Base-by-base conservation (phyloP, 2,797 vertebrate species). In the Pangasius mekongensis region DNA sequence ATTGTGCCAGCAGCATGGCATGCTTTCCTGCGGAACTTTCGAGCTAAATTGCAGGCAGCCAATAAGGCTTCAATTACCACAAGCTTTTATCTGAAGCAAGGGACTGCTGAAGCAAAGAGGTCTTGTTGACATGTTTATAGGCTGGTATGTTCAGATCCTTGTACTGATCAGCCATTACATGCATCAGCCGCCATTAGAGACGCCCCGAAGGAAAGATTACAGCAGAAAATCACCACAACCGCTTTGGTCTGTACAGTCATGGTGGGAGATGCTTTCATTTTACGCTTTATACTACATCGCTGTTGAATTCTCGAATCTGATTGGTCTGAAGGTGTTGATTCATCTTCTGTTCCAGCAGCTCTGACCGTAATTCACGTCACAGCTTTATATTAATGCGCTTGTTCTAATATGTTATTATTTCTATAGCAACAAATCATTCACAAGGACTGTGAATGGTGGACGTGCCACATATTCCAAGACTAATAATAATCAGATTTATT, bases 61-160 rank as follows among this genome's bases (percentile, higher is more conserved):
- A 90, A 83, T 85, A 83, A 85, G 76, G 36, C 66, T 80, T 83
- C 20, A 85, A 83, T 90, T 90, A 84, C 60, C 30, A 52, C 82
- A 52, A 43, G 88, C 82, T 90, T 91, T 89, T 89, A 88, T 85
- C 71, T 24, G 52, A 83, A 82, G 54, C 86, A 83, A 66, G 56
- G 27, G 16, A 11, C 43, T 43, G 52, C 88, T 87, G 66, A 52
- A 85, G 71, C 30, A 60, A 84, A 66, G 60, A 43, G 67, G 20
- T 64, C 60, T 74, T 56, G 27, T 71, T 77, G 82, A 81, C 58
- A 54, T 77, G 76, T 62, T 76, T 82, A 84, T 80, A 13, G 27
- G 27, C 67, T 83, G 52, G 58, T n/a, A 36, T 33, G 49, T 67
- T 86, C 56, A 83, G 69, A 89, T 62, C 54, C 49, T 54, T 16